Evolutionary conservation across 2,888 invertebrate genomes (phyloP).

Genomic region (Drosophila pegasa): DNA sequence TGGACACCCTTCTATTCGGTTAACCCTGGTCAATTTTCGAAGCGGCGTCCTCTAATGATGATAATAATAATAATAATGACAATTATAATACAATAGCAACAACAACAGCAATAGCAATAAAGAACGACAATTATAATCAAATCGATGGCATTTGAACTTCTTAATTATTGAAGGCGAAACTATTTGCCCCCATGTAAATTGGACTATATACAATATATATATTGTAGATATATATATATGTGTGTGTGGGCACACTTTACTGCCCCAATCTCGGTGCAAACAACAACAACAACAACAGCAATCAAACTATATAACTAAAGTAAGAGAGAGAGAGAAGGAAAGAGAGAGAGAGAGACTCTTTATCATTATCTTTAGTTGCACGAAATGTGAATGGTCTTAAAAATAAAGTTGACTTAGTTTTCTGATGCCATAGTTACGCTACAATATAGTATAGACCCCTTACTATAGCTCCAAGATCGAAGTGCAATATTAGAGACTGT

Average conservation of each 20-base stretch:
- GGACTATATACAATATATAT: constrained; percentile 14
- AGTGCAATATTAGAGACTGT: not conserved
- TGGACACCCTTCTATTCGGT: no score
- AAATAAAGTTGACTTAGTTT: not conserved
- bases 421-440: not conserved
- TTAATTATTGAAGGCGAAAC: constrained; percentile 41
- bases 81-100: constrained; percentile 32
- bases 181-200: constrained; percentile 44
- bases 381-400: constrained; percentile 2
- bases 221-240: not conserved
- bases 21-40: not conserved
- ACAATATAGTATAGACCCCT: not conserved
- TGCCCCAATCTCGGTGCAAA: constrained; percentile 41
- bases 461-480: not conserved
- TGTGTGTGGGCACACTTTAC: constrained; percentile 5
- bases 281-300: constrained; percentile 28
- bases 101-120: not conserved
- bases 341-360: not conserved
- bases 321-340: not conserved
- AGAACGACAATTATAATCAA: constrained; percentile 44
- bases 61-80: not conserved
- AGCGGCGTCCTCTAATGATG: constrained; percentile 8
- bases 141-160: constrained; percentile 69
- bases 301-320: constrained; percentile 8
- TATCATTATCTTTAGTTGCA: constrained; percentile 3